Conservation (phyloP, 2,797 vertebrate species). For the Ispidina lecontei region DNA sequence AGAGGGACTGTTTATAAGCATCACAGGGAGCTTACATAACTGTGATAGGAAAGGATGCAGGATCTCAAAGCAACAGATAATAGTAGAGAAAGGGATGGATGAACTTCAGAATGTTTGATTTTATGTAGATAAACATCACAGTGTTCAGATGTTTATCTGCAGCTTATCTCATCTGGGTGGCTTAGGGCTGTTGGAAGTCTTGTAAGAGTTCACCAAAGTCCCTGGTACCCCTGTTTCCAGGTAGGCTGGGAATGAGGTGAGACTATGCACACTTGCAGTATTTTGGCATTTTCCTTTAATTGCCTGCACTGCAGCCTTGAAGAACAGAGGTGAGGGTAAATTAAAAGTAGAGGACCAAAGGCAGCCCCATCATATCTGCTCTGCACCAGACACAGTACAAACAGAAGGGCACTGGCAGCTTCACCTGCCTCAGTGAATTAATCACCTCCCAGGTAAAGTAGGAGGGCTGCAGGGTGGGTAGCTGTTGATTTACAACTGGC, state of each 20-base stretch:
- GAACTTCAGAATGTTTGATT: conserved; percentile 31
- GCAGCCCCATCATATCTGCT: background rate
- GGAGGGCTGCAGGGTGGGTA: background rate
- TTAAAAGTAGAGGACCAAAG: background rate
- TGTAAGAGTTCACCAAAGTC: background rate
- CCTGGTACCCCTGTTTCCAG: background rate
- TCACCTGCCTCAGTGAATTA: background rate
- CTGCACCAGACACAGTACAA: background rate
- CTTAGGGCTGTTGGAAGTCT: background rate
- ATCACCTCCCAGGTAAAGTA: background rate
- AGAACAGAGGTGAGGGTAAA: background rate
- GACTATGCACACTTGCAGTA: background rate
- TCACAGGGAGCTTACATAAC: conserved; percentile 3
- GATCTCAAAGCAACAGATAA: conserved; percentile 38
- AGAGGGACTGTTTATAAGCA: background rate
- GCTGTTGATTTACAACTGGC: background rate
- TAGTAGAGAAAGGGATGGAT: background rate
- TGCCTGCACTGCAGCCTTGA: background rate
- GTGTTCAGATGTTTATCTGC: conserved; percentile 3
- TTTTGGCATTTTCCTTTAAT: conserved; percentile 20
- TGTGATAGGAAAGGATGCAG: background rate
- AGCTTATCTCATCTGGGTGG: conserved; percentile 15
- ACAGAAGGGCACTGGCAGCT: background rate
- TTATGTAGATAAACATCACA: background rate
- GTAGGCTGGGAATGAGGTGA: conserved; percentile 40